phyloP scores from a whole-genome alignment of 2,113 vertebrate species.

The Chionodraco myersi region DNA sequence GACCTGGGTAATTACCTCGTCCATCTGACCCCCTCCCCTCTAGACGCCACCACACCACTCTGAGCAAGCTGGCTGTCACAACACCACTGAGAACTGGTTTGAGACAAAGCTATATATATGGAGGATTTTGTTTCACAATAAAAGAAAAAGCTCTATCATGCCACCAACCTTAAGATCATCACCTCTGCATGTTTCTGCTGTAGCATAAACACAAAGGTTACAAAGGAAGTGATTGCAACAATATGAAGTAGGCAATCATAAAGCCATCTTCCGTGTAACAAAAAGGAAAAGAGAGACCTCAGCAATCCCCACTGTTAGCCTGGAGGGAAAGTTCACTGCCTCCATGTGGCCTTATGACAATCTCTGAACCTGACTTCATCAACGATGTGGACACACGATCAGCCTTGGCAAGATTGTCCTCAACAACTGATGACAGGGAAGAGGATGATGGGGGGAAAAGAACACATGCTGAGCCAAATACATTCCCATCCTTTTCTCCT shows the following conservation, averaged over 20 bases:
- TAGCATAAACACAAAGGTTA: background rate
- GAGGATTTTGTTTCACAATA: background rate
- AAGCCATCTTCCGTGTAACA: conserved; percentile 19
- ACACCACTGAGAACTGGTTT: conserved; percentile 27
- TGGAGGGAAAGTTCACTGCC: conserved; percentile 16
- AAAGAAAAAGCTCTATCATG: conserved; percentile 39
- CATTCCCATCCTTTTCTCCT: conserved; percentile 37
- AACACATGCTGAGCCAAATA: conserved; percentile 77
- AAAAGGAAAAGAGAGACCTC: conserved; percentile 13
- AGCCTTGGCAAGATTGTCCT: conserved; percentile 75
- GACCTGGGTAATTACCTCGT: conserved; percentile 82
- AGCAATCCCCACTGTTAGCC: conserved; percentile 11
- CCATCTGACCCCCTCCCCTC: conserved; percentile 61
- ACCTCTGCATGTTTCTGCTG: conserved; percentile 18
- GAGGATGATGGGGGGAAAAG: conserved; percentile 50
- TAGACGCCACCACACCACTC: conserved; percentile 14
- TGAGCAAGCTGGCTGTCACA: background rate
- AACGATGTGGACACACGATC: conserved; percentile 70
- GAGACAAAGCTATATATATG: conserved; percentile 4
- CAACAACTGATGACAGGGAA: conserved; percentile 64
- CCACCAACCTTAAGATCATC: background rate
- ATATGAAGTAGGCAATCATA: conserved; percentile 2
- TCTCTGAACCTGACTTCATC: conserved; percentile 33
- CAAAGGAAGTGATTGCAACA: background rate
- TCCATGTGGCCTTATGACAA: conserved; percentile 46